phyloP scores from a whole-genome alignment of 2,113 vertebrate species.

The Dasyurus viverrinus region DNA sequence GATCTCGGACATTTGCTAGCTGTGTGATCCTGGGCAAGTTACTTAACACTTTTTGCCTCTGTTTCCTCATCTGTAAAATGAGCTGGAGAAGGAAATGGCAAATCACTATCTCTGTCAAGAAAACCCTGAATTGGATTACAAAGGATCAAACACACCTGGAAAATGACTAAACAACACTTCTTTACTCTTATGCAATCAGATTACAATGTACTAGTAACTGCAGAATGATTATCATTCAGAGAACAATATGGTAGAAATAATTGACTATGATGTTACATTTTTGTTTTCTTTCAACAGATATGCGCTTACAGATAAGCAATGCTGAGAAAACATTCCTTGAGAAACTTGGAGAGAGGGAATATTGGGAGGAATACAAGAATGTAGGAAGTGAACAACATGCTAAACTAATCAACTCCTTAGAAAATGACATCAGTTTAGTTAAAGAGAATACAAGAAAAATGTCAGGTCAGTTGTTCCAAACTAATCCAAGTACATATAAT shows the following conservation, averaged over 20 bases:
- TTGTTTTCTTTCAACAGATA: slow-evolving; percentile 79
- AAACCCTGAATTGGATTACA: background rate
- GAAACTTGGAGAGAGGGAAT: slow-evolving; percentile 81
- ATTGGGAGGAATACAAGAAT: slow-evolving; percentile 87
- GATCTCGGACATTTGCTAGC: background rate
- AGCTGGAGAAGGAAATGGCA: background rate
- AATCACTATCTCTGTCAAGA: background rate
- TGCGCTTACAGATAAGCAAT: slow-evolving; percentile 74
- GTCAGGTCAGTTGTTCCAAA: slow-evolving; percentile 82
- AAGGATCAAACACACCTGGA: background rate
- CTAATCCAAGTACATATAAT: slow-evolving; percentile 25
- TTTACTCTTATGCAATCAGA: slow-evolving; percentile 40
- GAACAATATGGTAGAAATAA: background rate
- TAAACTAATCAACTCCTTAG: slow-evolving; percentile 81
- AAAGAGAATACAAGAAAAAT: slow-evolving; percentile 80
- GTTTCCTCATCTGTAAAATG: background rate
- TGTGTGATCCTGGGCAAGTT: background rate
- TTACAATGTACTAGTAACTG: background rate
- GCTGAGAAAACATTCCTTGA: slow-evolving; percentile 74
- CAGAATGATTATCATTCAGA: background rate
- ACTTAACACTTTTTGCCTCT: background rate
- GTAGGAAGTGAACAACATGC: slow-evolving; percentile 79
- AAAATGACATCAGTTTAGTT: slow-evolving; percentile 79
- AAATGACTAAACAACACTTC: background rate
- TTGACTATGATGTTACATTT: background rate